Base-by-base conservation (phyloP, 2,113 vertebrate genomes). In the Origma solitaria region DNA sequence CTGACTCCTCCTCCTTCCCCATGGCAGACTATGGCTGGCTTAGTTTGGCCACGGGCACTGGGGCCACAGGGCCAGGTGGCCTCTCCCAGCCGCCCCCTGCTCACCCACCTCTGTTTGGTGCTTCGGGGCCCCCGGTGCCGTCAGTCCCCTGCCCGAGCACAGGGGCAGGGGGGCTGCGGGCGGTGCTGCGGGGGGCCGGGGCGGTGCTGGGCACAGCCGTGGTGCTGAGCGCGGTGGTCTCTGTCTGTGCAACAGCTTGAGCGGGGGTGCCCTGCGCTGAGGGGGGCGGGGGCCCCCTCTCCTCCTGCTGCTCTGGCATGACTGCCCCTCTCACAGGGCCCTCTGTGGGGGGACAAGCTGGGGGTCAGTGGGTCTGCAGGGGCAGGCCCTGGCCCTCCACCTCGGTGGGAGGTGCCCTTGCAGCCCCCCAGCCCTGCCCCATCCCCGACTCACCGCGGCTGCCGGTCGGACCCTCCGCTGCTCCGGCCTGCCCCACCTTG, bases 401-500 rank as follows among this genome's bases (percentile, higher is more conserved):
- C 45, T 42, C 5, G 1, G 38, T 13, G 33, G 44, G 37, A 33
- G 24, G 44, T 40, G 27, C 28, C 38, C 24, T 24, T 33, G 9
- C 38, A 10, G 37, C 4, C 47, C 60, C 19, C 8, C 15, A 1
- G 1, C 68, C 57, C 64, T 10, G 27, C 42, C 45, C 65, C 7
- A 0, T 1, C 7, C 28, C 23, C 1, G 5, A 84, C 97, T 93
- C 84, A 94, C 97, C 96, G 0, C 69, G 96, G 92, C 86, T 35
- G 75, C 96, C 66, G 1, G 95, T 92, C n/a, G 61, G 72, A 54
- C 95, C 95, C 71, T 98, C 98, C 0, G 97, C 93, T 1, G 54
- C 96, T 3, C 98, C 98, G 2, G 38, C 92, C 86, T 97, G 98
- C 90, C 98, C 97, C 0, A 99, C 98, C 97, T 99, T 99, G 98